Evolutionary conservation across 2,797 vertebrate genomes (phyloP), one percentile per base, ranked within the genome.

Genomic region (Phalanger gymnotis): DNA sequence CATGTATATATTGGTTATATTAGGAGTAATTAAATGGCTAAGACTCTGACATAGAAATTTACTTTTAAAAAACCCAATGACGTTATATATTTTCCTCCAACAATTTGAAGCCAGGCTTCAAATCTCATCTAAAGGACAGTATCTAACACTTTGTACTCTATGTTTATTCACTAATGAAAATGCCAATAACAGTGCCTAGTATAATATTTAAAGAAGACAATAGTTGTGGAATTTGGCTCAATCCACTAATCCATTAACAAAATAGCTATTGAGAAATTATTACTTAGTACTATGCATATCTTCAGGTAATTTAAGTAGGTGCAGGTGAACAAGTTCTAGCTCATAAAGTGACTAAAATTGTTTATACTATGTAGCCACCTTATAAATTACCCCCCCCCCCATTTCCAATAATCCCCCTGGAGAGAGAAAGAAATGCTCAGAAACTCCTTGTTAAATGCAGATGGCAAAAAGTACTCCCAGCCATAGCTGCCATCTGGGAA

Each of bases 381-480:
- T 97, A 97, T 96, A 97, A 98, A 98, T 98, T 97, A 98, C 97
- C 96, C 94, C 57, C 94, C 97, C 95, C 61, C 40, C 73, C 95
- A 98, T 96, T 97, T 97, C 96, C 97, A 98, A 98, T 98, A 98
- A 98, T 98, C 97, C 13, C 51, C 73, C 73, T 87, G 40, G 53
- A 90, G 90, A 90, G 90, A 98, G 97, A 98, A 97, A 95, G 97
- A 96, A 97, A 97, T 97, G 97, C 98, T 98, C 98, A 98, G 96
- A 98, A 98, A 98, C 97, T 98, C 98, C 98, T 97, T 94, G 97
- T 97, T 96, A 97, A 97, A 97, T 98, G 90, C 98, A 98, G 98
- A 98, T 98, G 98, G 98, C 97, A 97, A 95, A 98, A 98, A 98
- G 98, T 98, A 98, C 98, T 98, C 97, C 95, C 97, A 98, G 98